A percentile compares a stretch with the other conserved stretches of the same genome.
These are phyloP conservation scores for Helobdella robusta DNA, from an alignment of 2,888 invertebrate species.

Conservation along the genomic window DNA sequence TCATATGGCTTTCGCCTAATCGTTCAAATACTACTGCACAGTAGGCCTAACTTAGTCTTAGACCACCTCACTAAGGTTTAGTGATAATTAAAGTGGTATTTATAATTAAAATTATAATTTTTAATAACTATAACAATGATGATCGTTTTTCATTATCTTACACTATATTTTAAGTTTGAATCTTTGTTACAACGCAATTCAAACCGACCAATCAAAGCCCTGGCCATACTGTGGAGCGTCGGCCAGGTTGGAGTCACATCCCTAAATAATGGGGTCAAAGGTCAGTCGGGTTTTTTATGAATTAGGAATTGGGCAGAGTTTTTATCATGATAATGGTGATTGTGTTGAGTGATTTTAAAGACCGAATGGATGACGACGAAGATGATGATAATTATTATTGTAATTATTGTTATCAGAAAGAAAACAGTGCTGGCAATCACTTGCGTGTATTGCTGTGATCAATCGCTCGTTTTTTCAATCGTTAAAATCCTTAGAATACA, in stretches of 20 bases:
- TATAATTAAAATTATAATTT: constrained; percentile 1
- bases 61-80: constrained; percentile 38
- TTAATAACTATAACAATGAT: background rate
- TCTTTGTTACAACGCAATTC: constrained; percentile 45
- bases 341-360: too few relatives aligned
- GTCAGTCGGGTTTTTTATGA: too few relatives aligned
- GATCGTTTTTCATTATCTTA: background rate
- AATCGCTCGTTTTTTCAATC: too few relatives aligned
- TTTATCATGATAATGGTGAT: too few relatives aligned
- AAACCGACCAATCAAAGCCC: constrained; percentile 44
- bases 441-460: too few relatives aligned
- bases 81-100: background rate
- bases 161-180: constrained; percentile 39
- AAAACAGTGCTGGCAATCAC: too few relatives aligned
- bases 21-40: constrained; percentile 44
- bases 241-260: constrained; percentile 46
- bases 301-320: too few relatives aligned
- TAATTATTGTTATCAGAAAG: too few relatives aligned
- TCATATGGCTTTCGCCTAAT: constrained; percentile 47
- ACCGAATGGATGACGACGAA: too few relatives aligned
- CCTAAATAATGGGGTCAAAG: constrained; percentile 46
- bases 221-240: constrained; percentile 48
- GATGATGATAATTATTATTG: too few relatives aligned
- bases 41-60: constrained; percentile 42
- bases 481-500: too few relatives aligned